phyloP scores from a whole-genome alignment of 2,797 vertebrate species.

The Microhierax caerulescens region DNA sequence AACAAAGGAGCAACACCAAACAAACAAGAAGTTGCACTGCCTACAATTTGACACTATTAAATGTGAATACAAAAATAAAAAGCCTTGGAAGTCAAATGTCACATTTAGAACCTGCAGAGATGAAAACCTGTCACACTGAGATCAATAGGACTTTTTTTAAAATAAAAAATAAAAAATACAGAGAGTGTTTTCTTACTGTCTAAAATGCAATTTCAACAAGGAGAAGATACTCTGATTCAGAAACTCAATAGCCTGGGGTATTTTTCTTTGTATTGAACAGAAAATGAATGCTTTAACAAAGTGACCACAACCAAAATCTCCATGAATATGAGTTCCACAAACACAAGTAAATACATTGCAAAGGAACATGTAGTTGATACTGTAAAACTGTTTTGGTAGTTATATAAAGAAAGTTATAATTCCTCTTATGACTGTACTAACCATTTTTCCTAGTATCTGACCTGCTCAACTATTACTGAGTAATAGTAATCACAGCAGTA shows the following conservation, averaged over 20 bases:
- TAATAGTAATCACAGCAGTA: neutral
- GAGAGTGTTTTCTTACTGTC: neutral
- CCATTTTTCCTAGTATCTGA: neutral
- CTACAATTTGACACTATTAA: neutral
- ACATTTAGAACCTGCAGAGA: neutral
- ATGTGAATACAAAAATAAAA: neutral
- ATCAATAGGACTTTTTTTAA: neutral
- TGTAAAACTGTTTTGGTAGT: neutral
- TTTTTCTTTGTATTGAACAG: neutral
- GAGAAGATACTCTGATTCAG: neutral
- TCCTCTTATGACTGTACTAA: neutral
- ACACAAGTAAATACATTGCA: neutral
- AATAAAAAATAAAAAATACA: neutral
- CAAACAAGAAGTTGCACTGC: neutral
- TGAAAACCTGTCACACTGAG: neutral
- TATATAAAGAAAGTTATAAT: neutral
- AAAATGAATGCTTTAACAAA: neutral
- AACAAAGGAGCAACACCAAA: neutral
- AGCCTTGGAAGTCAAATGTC: neutral
- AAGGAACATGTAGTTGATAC: neutral
- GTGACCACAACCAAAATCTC: neutral
- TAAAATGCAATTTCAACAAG: neutral
- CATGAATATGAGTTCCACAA: neutral
- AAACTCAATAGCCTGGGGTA: neutral
- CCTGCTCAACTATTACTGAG: neutral